phyloP scores from a whole-genome alignment of 2,113 vertebrate species.

The Emydura subglobosa region DNA sequence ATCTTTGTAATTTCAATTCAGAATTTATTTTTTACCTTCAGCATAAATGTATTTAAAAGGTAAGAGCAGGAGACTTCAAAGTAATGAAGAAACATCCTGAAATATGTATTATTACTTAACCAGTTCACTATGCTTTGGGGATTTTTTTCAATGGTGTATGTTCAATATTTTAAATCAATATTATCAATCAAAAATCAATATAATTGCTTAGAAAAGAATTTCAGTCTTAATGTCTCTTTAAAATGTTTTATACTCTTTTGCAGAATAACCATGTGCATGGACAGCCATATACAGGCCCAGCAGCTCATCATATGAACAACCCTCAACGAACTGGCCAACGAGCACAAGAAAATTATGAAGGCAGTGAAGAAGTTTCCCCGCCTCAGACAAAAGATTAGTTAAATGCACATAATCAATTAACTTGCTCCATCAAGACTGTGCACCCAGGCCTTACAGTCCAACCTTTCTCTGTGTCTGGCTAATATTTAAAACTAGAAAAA shows the following conservation, averaged over 20 bases:
- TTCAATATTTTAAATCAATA: neutral
- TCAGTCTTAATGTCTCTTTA: neutral
- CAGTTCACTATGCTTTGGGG: neutral
- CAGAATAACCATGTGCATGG: conserved; percentile 98
- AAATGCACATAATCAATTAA: conserved; percentile 83
- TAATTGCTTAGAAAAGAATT: neutral
- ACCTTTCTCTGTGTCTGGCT: conserved; percentile 90
- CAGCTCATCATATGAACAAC: conserved; percentile 99
- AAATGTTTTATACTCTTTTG: conserved; percentile 54
- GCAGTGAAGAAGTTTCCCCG: conserved; percentile 93
- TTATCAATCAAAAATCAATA: neutral
- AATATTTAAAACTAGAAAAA: conserved; percentile 90
- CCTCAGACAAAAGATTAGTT: conserved; percentile 96
- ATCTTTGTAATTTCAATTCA: neutral
- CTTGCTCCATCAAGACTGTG: conserved; percentile 90
- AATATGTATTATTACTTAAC: neutral
- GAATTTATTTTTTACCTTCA: neutral
- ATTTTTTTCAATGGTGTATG: neutral
- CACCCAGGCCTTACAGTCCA: conserved; percentile 93
- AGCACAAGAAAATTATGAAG: conserved; percentile 99
- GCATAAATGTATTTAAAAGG: neutral
- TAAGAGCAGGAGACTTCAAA: neutral
- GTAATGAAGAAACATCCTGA: neutral
- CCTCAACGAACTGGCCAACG: conserved; percentile 94
- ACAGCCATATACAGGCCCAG: conserved; percentile 98